Percentiles rank a stretch among this genome's conserved stretches.
Conservation (phyloP, 2,113 vertebrate species). For the Casuarius casuarius region DNA sequence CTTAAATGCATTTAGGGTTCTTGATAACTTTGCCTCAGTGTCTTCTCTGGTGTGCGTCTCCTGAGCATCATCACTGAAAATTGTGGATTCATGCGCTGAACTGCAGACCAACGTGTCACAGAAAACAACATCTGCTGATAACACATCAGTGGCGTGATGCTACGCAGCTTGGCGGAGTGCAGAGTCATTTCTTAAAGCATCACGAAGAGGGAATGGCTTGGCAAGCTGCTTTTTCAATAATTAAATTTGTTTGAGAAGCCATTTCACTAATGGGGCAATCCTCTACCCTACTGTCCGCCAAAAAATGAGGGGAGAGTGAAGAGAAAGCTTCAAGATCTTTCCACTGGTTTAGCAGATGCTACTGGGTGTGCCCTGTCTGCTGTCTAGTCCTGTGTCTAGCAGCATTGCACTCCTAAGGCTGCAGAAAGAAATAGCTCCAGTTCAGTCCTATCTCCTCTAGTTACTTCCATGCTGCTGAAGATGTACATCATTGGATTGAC, state of each 20-base stretch:
- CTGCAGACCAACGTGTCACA: conserved; percentile 60
- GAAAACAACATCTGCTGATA: conserved; percentile 45
- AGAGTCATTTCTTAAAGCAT: conserved; percentile 60
- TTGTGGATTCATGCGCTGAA: conserved; percentile 44
- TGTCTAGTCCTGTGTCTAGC: neutral
- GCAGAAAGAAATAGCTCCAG: neutral
- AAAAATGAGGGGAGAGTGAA: neutral
- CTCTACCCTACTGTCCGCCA: neutral
- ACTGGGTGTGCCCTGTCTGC: conserved; percentile 50
- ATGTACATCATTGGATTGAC: conserved; percentile 23
- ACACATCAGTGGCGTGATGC: conserved; percentile 50
- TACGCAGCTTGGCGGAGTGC: conserved; percentile 30
- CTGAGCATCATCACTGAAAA: conserved; percentile 27
- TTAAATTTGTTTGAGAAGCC: neutral
- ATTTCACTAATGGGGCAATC: neutral
- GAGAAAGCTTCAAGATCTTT: conserved; percentile 23
- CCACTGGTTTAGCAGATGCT: neutral
- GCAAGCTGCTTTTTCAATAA: neutral
- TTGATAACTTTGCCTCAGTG: neutral
- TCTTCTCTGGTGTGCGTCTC: conserved; percentile 19
- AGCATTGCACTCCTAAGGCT: neutral
- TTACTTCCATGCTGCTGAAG: neutral
- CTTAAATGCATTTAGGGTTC: neutral
- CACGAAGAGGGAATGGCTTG: neutral
- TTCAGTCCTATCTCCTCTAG: neutral